Evolutionary conservation across 2,797 vertebrate species (phyloP).

Genomic region (Graptemys geographica): DNA sequence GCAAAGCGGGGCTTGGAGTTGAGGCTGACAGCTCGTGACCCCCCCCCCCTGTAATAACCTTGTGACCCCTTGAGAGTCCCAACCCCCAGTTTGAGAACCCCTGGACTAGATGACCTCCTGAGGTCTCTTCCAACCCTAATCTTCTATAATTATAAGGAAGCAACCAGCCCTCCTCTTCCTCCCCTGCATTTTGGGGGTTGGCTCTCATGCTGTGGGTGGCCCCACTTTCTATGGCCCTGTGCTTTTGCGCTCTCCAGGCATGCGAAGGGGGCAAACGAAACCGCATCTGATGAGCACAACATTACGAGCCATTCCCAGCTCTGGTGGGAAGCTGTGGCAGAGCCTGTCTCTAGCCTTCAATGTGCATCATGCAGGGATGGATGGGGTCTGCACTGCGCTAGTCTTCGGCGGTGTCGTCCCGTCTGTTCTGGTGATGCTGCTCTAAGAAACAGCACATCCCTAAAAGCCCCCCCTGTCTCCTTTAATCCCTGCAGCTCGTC

Average conservation of each 20-base stretch:
- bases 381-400: not conserved
- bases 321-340: not conserved
- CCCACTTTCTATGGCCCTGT: not conserved
- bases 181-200: not conserved
- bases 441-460: not conserved
- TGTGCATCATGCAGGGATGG: not conserved
- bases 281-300: not conserved
- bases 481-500: no score
- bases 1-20: no score
- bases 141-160: not conserved
- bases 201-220: no score
- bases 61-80: no score
- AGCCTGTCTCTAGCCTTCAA: not conserved
- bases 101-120: no score
- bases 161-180: not conserved
- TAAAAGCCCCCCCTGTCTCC: not conserved
- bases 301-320: not conserved
- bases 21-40: no score
- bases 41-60: no score
- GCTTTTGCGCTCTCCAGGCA: not conserved
- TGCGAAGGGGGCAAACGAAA: not conserved
- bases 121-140: no score
- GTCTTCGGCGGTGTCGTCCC: not conserved
- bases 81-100: no score
- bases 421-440: no score